These are phyloP conservation scores for Girardinus metallicus DNA, from an alignment of 2,797 vertebrate genomes.

Conservation along the genomic window DNA sequence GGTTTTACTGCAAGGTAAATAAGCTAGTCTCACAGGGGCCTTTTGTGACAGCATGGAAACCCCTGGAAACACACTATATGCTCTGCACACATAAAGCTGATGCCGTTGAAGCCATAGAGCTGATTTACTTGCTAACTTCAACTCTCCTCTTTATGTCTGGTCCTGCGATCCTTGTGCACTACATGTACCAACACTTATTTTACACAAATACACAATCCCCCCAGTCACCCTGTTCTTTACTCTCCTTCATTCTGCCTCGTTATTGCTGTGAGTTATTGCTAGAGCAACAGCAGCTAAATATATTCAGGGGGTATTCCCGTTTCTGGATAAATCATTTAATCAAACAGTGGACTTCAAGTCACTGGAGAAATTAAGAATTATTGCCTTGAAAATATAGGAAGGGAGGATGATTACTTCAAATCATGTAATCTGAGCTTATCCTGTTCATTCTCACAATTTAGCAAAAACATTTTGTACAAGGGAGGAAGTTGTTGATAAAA, in stretches of 20 bases:
- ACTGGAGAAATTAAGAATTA: conserved; percentile 15
- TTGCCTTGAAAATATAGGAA: conserved; percentile 16
- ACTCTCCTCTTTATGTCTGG: conserved; percentile 34
- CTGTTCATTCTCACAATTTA: not conserved
- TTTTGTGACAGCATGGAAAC: conserved; percentile 83
- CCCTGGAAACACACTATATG: conserved; percentile 65
- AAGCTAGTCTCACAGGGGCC: conserved; percentile 77
- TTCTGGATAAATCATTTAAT: conserved; percentile 41
- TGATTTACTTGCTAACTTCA: conserved; percentile 67
- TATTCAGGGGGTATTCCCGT: conserved; percentile 40
- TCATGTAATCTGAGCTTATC: conserved; percentile 1
- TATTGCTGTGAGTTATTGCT: conserved; percentile 65
- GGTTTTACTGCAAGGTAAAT: conserved; percentile 85
- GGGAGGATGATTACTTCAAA: conserved; percentile 7
- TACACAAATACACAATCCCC: conserved; percentile 6
- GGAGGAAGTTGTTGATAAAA: conserved; percentile 63
- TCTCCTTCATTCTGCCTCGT: conserved; percentile 52
- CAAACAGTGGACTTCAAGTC: conserved; percentile 34
- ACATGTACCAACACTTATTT: conserved; percentile 33
- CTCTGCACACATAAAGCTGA: conserved; percentile 63
- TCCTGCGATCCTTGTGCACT: conserved; percentile 47
- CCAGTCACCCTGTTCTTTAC: conserved; percentile 1
- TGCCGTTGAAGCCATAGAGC: conserved; percentile 51
- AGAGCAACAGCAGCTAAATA: conserved; percentile 18
- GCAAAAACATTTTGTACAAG: conserved; percentile 16